These are phyloP conservation scores for Eristalis tenax DNA, from an alignment of 2,888 invertebrate species.

Conservation along the genomic window DNA sequence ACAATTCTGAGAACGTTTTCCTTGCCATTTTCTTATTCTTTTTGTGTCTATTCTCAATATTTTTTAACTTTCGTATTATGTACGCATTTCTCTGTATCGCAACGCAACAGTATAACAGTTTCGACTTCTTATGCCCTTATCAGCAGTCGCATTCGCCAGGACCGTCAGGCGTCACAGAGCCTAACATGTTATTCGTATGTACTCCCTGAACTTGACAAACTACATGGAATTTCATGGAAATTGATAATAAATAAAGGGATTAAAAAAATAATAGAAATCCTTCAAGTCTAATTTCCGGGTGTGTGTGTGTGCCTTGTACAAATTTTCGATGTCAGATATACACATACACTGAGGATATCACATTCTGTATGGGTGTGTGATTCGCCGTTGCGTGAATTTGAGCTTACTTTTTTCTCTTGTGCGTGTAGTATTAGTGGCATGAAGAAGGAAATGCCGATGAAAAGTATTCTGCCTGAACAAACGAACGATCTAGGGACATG, in stretches of 20 bases:
- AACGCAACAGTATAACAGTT: slow-evolving; percentile 59
- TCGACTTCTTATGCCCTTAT: slow-evolving; percentile 43
- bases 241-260: slow-evolving; percentile 49
- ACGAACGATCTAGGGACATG: slow-evolving; percentile 50
- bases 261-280: slow-evolving; percentile 41
- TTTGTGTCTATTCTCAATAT: slow-evolving; percentile 23
- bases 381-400: slow-evolving; percentile 1
- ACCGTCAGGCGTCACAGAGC: neutral
- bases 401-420: slow-evolving; percentile 20
- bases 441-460: slow-evolving; percentile 55
- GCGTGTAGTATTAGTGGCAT: slow-evolving; percentile 44
- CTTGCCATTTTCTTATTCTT: neutral
- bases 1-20: slow-evolving; percentile 16
- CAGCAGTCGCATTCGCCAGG: slow-evolving; percentile 24
- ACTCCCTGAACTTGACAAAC: slow-evolving; percentile 36
- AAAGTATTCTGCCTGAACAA: slow-evolving; percentile 42
- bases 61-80: slow-evolving; percentile 23
- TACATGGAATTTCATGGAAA: slow-evolving; percentile 28
- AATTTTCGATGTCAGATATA: slow-evolving; percentile 25
- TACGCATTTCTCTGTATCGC: slow-evolving; percentile 13
- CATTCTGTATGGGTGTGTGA: slow-evolving; percentile 1
- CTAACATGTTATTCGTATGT: neutral
- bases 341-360: neutral
- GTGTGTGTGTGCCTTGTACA: slow-evolving; percentile 31
- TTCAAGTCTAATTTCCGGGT: slow-evolving; percentile 54